Percentiles rank a stretch among this genome's conserved stretches.
phyloP scores from a whole-genome alignment of 2,113 vertebrate species.

The Lichenostomus cassidix region DNA sequence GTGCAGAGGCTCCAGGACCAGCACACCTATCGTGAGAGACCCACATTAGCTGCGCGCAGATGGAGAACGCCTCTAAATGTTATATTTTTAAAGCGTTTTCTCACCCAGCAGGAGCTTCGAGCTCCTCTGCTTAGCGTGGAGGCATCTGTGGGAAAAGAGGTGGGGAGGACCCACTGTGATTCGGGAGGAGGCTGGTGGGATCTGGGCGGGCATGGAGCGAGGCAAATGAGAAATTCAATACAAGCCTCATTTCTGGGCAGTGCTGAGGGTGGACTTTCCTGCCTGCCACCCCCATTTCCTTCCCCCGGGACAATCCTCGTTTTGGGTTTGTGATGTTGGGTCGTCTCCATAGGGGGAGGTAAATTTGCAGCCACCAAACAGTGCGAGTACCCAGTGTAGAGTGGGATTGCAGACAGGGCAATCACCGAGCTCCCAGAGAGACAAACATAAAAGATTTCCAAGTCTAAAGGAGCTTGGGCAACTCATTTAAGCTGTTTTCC shows the following conservation, averaged over 20 bases:
- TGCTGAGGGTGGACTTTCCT: neutral
- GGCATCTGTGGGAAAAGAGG: conserved; percentile 26
- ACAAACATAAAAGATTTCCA: neutral
- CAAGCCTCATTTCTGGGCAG: neutral
- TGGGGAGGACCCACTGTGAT: neutral
- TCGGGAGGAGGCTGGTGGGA: neutral
- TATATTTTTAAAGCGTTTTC: conserved; percentile 60
- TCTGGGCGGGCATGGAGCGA: neutral
- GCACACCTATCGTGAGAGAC: conserved; percentile 2
- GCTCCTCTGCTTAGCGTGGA: conserved; percentile 23
- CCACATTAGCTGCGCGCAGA: neutral
- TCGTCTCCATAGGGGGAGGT: neutral
- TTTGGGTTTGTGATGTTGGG: neutral
- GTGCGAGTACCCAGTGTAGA: accelerated
- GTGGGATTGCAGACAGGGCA: neutral
- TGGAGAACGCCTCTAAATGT: conserved; percentile 48
- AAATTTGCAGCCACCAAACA: neutral
- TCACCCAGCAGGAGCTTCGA: conserved; percentile 41
- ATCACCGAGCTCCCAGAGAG: neutral
- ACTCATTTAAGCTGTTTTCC: neutral
- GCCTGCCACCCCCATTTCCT: neutral
- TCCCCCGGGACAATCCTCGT: neutral
- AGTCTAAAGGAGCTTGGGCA: neutral
- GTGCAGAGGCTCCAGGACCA: neutral
- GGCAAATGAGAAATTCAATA: neutral